Evolutionary conservation across 2,888 invertebrate genomes (phyloP), one percentile per base, ranked within the genome.

Genomic region (Seira sanloemensis): DNA sequence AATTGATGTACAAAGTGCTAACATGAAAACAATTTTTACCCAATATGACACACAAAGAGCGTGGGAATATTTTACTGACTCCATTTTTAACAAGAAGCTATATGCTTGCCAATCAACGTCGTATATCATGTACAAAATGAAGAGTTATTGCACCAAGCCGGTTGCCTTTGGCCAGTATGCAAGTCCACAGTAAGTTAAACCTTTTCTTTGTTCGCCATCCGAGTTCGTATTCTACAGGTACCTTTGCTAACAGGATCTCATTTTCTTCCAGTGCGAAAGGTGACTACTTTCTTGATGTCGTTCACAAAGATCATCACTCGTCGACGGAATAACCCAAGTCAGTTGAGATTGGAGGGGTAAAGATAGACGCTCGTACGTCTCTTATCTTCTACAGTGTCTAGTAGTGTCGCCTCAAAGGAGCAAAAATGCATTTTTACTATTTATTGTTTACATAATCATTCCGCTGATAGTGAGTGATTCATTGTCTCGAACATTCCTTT

Each of bases 21-120:
- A 9, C 5, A 46, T 46, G 46, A 46, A 12, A 9, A 12, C 46
- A 46, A 9, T 46, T 12, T 12, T 68, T 21, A n/a, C n/a, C n/a
- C n/a, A n/a, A n/a, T n/a, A n/a, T n/a, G n/a, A n/a, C n/a, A n/a
- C n/a, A n/a, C 50, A 50, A 4, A 78, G 85, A 80, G 87, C 87
- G 0, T 87, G 87, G 87, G 84, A 86, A 58, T 87, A 84, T 50
- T 87, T 87, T 66, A 87, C 87, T 4, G 87, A 87, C 46, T 86
- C 86, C 0, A 80, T 87, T 25, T 87, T 80, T 71, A 87, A 87
- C 27, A 84, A 85, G 23, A 78, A 87, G n/a, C 77, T 87, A 1
- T 85, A 80, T 19, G 87, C 86, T 19, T 87, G 87, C 46, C 84
- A 85, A 54, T 84, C 87, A 9, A 79, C 84, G 19, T 85, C 86